These are phyloP conservation scores for Chrysodeixis includens DNA, from an alignment of 2,888 invertebrate species.

Conservation along the genomic window DNA sequence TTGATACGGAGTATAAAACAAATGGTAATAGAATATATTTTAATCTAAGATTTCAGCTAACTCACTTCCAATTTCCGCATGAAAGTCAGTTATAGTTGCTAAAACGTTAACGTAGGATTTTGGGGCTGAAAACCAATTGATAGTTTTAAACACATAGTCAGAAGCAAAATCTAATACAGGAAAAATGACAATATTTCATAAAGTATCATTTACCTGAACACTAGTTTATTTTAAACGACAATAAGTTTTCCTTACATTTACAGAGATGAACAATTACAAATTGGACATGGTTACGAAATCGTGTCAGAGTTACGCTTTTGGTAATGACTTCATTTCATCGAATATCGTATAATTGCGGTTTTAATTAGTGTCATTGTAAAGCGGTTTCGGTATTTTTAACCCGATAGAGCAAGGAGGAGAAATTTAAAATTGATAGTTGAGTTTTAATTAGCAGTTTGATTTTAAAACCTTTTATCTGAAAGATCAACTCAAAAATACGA, in stretches of 20 bases:
- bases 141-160: too few relatives aligned
- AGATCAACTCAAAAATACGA: too few relatives aligned
- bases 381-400: constrained; percentile 1
- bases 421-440: not conserved
- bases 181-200: not conserved
- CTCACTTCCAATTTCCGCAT: too few relatives aligned
- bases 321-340: constrained; percentile 3
- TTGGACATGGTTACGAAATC: constrained; percentile 5
- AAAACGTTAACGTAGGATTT: too few relatives aligned
- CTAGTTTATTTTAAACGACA: not conserved
- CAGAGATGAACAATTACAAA: not conserved
- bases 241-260: constrained; percentile 6
- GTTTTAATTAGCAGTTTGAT: too few relatives aligned
- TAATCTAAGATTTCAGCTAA: too few relatives aligned
- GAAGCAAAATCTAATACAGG: not conserved
- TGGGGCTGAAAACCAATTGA: too few relatives aligned
- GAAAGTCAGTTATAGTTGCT: too few relatives aligned
- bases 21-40: too few relatives aligned
- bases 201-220: not conserved
- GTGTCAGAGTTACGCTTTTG: not conserved
- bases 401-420: not conserved
- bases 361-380: not conserved
- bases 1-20: too few relatives aligned
- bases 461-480: too few relatives aligned
- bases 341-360: not conserved